Base-by-base conservation (phyloP, 1,140 invertebrate genomes). In the Drosophila persimilis region DNA sequence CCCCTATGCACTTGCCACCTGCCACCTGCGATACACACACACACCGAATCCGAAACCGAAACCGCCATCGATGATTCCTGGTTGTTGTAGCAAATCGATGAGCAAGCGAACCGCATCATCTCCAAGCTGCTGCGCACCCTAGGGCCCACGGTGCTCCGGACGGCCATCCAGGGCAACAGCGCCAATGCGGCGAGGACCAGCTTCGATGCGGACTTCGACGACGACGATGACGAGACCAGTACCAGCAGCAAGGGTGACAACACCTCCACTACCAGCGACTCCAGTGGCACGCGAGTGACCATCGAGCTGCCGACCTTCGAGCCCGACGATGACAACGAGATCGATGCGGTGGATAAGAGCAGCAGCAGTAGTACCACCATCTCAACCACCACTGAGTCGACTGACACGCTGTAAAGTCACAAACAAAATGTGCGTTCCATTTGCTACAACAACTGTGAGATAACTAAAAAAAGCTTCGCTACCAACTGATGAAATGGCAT, bases 31-130 rank as follows among this genome's bases (percentile, higher is more conserved):
- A 48, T 48, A 11, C 50, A 46, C 57, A 45, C 53, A 53, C 59
- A 47, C 67, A 65, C 55, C 70, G 47, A 54, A 51, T 48, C 52
- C 29, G 15, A 44, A 70, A 15, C 56, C 55, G 26, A 35, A 35
- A 11, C 11, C 29, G 51, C 69, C 41, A 55, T 53, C 60, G n/a
- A 62, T 50, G n/a, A 62, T 50, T 53, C 52, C 61, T 69, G 83
- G 88, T 89, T 91, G 86, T 91, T 91, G 90, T 95, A 96, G 95
- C 95, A 95, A 92, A 93, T 96, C 92, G 95, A 96, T 93, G 92
- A 94, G 91, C 95, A 95, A 92, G 94, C 95, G 91, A 95, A 95
- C 92, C 92, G 93, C 91, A 93, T 96, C 89, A 94, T 94, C 67
- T 92, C 94, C 79, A 92, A 94, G 84, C 83, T 96, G 75, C 93